phyloP scores from a whole-genome alignment of 92 coral and sea anemone genomes.

The Parazoanthus swiftii region DNA sequence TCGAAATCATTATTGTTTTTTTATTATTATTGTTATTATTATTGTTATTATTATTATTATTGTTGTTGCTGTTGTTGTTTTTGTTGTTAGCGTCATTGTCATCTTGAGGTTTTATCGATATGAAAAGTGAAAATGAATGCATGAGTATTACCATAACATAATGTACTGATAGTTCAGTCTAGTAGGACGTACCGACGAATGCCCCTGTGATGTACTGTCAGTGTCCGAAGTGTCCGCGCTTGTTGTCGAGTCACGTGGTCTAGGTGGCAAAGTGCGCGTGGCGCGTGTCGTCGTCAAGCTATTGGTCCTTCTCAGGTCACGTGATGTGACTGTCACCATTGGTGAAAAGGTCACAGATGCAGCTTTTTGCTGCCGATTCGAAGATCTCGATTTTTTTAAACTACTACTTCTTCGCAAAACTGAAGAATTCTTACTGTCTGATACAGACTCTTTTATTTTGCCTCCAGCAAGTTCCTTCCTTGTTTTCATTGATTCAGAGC shows the following conservation, averaged over 20 bases:
- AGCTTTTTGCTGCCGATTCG: constrained; percentile 52
- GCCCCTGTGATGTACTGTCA: constrained; percentile 71
- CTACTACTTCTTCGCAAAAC: constrained; percentile 34
- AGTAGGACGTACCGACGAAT: constrained; percentile 63
- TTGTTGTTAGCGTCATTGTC: neutral
- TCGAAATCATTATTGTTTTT: neutral
- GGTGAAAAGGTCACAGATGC: constrained; percentile 85
- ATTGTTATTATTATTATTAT: too few species aligned
- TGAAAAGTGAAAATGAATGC: neutral
- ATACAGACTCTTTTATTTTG: constrained; percentile 55
- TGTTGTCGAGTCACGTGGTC: constrained; percentile 39
- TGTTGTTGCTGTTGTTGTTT: too few species aligned
- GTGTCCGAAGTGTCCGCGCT: constrained; percentile 82
- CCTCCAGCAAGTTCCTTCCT: constrained; percentile 52
- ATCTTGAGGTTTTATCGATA: neutral
- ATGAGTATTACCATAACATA: neutral
- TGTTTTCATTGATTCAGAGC: constrained; percentile 50
- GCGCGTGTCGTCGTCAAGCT: constrained; percentile 31
- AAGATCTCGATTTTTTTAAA: constrained; percentile 40
- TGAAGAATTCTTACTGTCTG: constrained; percentile 58
- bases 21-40: too few species aligned
- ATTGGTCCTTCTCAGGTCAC: constrained; percentile 52
- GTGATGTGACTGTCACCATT: constrained; percentile 58
- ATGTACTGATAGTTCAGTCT: neutral
- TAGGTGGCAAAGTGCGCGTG: constrained; percentile 7